phyloP scores from a whole-genome alignment of 2,113 vertebrate species.

The Oreotrochilus melanogaster region DNA sequence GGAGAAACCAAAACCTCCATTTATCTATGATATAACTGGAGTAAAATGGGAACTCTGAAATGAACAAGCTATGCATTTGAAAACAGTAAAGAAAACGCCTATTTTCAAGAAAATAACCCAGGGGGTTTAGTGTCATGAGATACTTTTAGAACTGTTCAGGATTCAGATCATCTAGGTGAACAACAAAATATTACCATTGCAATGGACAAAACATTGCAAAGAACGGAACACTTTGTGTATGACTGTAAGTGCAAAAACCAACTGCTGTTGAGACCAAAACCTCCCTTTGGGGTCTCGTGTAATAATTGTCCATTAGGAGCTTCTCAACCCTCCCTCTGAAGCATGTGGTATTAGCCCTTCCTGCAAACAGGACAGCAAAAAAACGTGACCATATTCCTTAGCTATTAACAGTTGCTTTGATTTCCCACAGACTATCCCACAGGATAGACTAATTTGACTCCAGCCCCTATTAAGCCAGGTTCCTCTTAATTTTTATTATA shows the following conservation, averaged over 20 bases:
- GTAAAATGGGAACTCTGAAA: not conserved
- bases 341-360: not conserved
- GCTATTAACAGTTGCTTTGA: constrained; percentile 24
- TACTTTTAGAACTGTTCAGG: not conserved
- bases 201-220: not conserved
- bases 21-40: not conserved
- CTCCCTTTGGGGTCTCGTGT: not conserved
- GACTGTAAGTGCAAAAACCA: not conserved
- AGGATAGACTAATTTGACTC: not conserved
- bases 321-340: not conserved
- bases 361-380: not conserved
- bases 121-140: not conserved
- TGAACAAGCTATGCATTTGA: not conserved
- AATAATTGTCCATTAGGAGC: not conserved
- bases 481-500: constrained; percentile 6
- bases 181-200: not conserved
- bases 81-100: not conserved
- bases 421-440: not conserved
- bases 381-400: not conserved
- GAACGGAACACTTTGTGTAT: not conserved
- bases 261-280: not conserved
- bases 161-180: not conserved
- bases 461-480: not conserved
- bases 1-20: not conserved
- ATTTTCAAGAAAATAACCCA: not conserved